phyloP scores from a whole-genome alignment of 2,113 vertebrate species.

The Gambusia holbrooki region DNA sequence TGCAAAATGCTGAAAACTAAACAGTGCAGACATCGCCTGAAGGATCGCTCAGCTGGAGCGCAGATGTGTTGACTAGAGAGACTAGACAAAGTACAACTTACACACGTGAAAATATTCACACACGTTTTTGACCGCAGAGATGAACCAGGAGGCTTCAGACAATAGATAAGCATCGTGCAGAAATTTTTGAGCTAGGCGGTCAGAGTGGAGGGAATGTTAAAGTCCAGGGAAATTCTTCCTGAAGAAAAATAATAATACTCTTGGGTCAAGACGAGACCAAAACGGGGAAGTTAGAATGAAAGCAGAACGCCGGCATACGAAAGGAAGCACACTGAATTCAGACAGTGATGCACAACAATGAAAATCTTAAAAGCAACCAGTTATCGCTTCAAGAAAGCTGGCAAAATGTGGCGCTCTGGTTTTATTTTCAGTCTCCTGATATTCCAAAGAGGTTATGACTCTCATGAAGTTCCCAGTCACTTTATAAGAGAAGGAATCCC shows the following conservation, averaged over 20 bases:
- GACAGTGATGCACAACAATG: slow-evolving; percentile 59
- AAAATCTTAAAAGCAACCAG: slow-evolving; percentile 57
- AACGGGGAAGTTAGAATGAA: slow-evolving; percentile 63
- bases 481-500: background rate
- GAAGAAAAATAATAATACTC: slow-evolving; percentile 30
- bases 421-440: background rate
- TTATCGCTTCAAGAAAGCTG: slow-evolving; percentile 34
- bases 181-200: slow-evolving; percentile 39
- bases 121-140: slow-evolving; percentile 16
- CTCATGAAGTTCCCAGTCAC: background rate
- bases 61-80: slow-evolving; percentile 74
- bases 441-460: background rate
- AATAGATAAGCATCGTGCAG: slow-evolving; percentile 33
- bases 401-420: slow-evolving; percentile 12
- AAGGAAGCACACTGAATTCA: slow-evolving; percentile 63
- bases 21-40: slow-evolving; percentile 66
- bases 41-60: slow-evolving; percentile 73
- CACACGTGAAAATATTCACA: slow-evolving; percentile 33
- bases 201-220: slow-evolving; percentile 29
- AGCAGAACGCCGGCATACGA: slow-evolving; percentile 51
- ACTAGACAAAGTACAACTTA: slow-evolving; percentile 48
- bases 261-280: slow-evolving; percentile 53
- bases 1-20: slow-evolving; percentile 65
- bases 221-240: slow-evolving; percentile 46
- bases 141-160: slow-evolving; percentile 29